Conservation (phyloP, 2,888 invertebrate species). For the Hetaerina titia region DNA sequence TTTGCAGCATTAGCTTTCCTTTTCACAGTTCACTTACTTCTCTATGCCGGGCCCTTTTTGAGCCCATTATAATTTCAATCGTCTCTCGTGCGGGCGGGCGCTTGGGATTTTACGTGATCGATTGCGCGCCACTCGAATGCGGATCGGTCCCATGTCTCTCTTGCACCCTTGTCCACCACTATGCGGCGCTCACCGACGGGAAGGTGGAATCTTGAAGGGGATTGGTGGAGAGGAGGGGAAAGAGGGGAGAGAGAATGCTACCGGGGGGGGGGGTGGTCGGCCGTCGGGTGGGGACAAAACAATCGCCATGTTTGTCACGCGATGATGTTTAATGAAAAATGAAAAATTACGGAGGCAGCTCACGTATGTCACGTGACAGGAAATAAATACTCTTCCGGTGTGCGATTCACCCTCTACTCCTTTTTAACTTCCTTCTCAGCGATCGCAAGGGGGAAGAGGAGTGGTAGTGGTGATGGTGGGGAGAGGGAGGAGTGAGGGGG, state of each 20-base stretch:
- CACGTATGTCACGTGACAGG: slow-evolving; percentile 48
- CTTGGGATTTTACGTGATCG: too few relatives aligned
- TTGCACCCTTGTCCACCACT: too few relatives aligned
- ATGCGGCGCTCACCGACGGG: too few relatives aligned
- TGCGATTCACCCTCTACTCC: not conserved
- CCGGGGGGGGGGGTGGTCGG: not conserved
- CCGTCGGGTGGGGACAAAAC: not conserved
- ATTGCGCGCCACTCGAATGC: too few relatives aligned
- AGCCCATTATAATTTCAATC: too few relatives aligned
- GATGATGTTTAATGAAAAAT: slow-evolving; percentile 60
- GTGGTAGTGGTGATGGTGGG: not conserved
- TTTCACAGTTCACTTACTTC: too few relatives aligned
- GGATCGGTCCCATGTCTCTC: too few relatives aligned
- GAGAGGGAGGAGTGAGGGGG: not conserved
- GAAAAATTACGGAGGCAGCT: slow-evolving; percentile 48
- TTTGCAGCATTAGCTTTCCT: too few relatives aligned
- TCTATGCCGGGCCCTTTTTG: too few relatives aligned
- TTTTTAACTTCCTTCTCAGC: not conserved
- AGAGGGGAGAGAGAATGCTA: not conserved
- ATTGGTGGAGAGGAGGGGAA: not conserved
- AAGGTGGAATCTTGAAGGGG: not conserved
- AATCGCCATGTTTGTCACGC: slow-evolving; percentile 43
- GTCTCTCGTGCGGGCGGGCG: too few relatives aligned
- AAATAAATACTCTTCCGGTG: slow-evolving; percentile 52
- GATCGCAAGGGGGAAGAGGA: not conserved